These are phyloP conservation scores for Drosophila persimilis DNA, from an alignment of 1,140 invertebrate genomes.

Conservation along the genomic window DNA sequence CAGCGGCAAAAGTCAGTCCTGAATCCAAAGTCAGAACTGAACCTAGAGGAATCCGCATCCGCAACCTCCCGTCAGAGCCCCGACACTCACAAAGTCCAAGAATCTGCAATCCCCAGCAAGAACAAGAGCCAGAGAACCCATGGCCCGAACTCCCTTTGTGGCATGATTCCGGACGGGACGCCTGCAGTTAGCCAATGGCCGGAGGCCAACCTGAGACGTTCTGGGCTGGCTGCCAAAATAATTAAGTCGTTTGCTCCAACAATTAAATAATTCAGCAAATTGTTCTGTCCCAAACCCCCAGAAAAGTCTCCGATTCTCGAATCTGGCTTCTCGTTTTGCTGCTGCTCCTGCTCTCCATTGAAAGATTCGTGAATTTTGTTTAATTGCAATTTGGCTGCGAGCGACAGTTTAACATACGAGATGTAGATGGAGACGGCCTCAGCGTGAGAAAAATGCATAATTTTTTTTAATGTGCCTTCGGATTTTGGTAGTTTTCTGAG, in stretches of 20 bases:
- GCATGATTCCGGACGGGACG: constrained; percentile 8
- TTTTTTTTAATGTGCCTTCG: constrained; percentile 46
- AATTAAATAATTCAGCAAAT: constrained; percentile 79
- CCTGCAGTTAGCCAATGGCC: constrained; percentile 56
- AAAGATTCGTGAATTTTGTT: constrained; percentile 73
- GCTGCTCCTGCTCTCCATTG: constrained; percentile 1
- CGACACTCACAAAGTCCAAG: background rate
- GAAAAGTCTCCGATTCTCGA: constrained; percentile 5
- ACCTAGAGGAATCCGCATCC: too few relatives aligned
- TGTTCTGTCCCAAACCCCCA: constrained; percentile 6
- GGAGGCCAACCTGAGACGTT: constrained; percentile 27
- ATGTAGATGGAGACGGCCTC: constrained; percentile 24
- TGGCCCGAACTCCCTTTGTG: constrained; percentile 4
- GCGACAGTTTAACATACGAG: constrained; percentile 81
- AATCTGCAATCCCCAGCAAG: background rate
- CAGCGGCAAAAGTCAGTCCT: constrained; percentile 45
- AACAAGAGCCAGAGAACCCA: background rate
- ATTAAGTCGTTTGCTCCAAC: constrained; percentile 80
- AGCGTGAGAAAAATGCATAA: constrained; percentile 75
- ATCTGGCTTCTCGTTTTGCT: constrained; percentile 4
- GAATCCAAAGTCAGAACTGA: background rate
- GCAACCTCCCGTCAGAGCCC: too few relatives aligned
- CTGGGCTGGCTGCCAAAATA: constrained; percentile 75
- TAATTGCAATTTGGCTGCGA: constrained; percentile 77
- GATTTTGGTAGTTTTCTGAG: constrained; percentile 21